These are phyloP conservation scores for Sphaerodactylus townsendi DNA, from an alignment of 2,113 vertebrate species.

Conservation along the genomic window DNA sequence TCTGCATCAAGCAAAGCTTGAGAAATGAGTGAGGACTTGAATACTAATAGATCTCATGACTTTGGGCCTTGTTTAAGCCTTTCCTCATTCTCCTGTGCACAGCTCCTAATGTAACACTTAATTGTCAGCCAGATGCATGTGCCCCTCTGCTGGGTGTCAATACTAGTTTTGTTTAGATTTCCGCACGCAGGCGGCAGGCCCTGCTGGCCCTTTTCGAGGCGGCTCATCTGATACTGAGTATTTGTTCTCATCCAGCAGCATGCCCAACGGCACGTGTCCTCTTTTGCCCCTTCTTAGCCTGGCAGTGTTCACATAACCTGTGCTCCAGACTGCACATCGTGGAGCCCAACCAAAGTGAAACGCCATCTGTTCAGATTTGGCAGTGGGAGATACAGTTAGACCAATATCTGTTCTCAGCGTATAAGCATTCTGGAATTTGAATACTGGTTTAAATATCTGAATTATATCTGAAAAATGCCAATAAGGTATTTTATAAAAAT, in stretches of 20 bases:
- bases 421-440: too few relatives aligned
- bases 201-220: not conserved
- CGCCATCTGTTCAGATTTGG: not conserved
- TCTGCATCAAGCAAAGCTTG: not conserved
- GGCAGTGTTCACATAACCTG: not conserved
- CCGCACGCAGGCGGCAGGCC: not conserved
- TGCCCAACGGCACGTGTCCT: not conserved
- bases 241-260: not conserved
- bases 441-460: too few relatives aligned
- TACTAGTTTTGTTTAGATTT: constrained; percentile 12
- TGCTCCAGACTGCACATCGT: not conserved
- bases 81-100: not conserved
- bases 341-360: not conserved
- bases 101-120: not conserved
- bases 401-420: too few relatives aligned
- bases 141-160: not conserved
- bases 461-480: too few relatives aligned
- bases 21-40: not conserved
- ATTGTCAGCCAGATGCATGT: not conserved
- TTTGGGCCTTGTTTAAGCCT: not conserved
- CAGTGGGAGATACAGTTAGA: too few relatives aligned
- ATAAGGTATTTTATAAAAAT: too few relatives aligned
- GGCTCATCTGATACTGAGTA: not conserved
- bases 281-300: not conserved
- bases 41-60: constrained; percentile 20